These are phyloP conservation scores for Diuraphis noxia DNA, from an alignment of 1,140 invertebrate genomes.

Conservation along the genomic window DNA sequence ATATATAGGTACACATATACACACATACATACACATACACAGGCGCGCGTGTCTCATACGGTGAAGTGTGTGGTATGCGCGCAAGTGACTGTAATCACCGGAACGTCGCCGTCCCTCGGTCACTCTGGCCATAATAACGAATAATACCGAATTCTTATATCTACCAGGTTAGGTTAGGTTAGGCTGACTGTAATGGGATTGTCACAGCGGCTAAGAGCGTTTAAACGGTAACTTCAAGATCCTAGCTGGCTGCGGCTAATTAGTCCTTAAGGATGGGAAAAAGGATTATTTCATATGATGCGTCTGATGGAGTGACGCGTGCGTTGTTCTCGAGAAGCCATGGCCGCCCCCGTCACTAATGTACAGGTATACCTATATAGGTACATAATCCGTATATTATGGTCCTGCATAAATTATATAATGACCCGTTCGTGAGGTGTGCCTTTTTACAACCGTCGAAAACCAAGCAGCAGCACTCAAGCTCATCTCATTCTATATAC, in stretches of 20 bases:
- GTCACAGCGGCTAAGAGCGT: neutral
- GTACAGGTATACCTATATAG: neutral
- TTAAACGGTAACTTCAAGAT: neutral
- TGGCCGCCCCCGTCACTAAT: neutral
- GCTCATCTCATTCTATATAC: neutral
- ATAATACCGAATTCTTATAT: neutral
- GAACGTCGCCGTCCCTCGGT: conserved; percentile 25
- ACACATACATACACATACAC: no score
- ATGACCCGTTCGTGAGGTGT: conserved; percentile 27
- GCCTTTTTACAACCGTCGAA: conserved; percentile 6
- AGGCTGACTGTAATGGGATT: neutral
- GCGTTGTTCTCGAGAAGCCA: neutral
- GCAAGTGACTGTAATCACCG: neutral
- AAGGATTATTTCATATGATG: neutral
- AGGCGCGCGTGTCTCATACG: neutral
- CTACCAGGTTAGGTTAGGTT: no score
- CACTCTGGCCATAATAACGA: neutral
- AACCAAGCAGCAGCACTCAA: neutral
- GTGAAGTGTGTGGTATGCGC: neutral
- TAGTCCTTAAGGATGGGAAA: neutral
- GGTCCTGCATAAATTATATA: conserved; percentile 32
- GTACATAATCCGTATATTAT: neutral
- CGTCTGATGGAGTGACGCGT: neutral
- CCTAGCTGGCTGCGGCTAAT: neutral
- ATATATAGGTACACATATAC: neutral